Evolutionary conservation across 2,888 invertebrate species (phyloP), one percentile per base, ranked within the genome.

Genomic region (Temnothorax unifasciatus): DNA sequence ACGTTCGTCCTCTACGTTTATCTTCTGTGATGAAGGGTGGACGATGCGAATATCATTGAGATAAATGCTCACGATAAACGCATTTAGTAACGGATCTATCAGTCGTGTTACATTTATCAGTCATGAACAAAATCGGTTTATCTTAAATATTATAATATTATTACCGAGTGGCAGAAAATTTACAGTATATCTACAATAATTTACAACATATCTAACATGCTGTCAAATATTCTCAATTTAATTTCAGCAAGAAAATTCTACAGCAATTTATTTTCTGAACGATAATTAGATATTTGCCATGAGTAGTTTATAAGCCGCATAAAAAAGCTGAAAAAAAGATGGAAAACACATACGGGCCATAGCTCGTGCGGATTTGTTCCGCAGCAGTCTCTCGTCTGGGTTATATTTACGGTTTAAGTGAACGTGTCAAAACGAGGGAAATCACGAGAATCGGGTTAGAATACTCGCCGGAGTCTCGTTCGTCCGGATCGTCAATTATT

Each of bases 401-500:
- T 29, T 18, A 59, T 81, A 71, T 71, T 71, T 71, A 47, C 38
- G 41, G 11, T 47, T 15, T 71, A 82, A 89, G 44, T 82, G 73
- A 25, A 69, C 82, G 82, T 8, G 59, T 81, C 59, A 83, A 86
- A 86, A 87, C 77, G 81, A 69, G 54, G 54, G 66, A 84, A 85
- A 87, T 87, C 77, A 83, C 73, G 61, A 41, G 25, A 83, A 83
- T 21, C 68, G 77, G 83, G 73, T 88, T 87, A 85, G 83, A 86
- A 71, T 83, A 69, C 47, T 29, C 54, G 83, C n/a, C 69, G 21
- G 47, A 71, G 71, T 50, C 34, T 79, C 85, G 83, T 84, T 64
- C 86, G 75, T 18, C 52, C 75, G 52, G 86, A 87, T 87, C 90
- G 87, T 90, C 85, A 88, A 91, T 92, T 92, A 92, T 91, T 90